A percentile compares a stretch with the other conserved stretches of the same genome.
Evolutionary conservation across 2,888 invertebrate species (phyloP).

Genomic region (Mellilla xanthometata): DNA sequence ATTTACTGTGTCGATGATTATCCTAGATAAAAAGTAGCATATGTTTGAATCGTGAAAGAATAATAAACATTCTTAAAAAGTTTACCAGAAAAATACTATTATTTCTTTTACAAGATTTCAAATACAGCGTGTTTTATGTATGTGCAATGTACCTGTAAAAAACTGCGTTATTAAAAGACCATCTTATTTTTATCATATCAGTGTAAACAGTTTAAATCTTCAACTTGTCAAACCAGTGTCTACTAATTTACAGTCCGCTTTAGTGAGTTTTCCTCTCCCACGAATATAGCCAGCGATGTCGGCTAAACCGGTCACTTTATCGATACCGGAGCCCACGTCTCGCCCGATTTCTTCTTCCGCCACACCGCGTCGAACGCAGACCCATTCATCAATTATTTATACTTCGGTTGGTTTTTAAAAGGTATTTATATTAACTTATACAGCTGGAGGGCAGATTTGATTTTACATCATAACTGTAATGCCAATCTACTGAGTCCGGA

Average conservation of each 20-base stretch:
- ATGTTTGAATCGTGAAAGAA: no score
- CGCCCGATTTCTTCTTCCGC: slow-evolving; percentile 66
- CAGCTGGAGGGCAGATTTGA: slow-evolving; percentile 17
- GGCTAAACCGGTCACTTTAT: slow-evolving; percentile 53
- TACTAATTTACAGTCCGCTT: slow-evolving; percentile 25
- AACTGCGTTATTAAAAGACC: no score
- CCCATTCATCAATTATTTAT: slow-evolving; percentile 67
- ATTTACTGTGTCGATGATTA: no score
- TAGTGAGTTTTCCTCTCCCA: slow-evolving; percentile 55
- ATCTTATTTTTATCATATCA: no score
- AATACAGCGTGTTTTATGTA: no score
- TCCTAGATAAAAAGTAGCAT: no score
- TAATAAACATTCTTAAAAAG: no score
- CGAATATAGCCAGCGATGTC: slow-evolving; percentile 48
- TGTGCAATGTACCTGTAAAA: no score
- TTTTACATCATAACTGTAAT: slow-evolving; percentile 51
- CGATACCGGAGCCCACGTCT: slow-evolving; percentile 52
- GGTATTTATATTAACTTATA: slow-evolving; percentile 42
- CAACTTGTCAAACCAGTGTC: not conserved
- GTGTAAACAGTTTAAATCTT: no score
- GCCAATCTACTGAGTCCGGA: slow-evolving; percentile 35
- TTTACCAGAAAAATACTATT: no score
- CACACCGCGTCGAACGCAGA: slow-evolving; percentile 46
- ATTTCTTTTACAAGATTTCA: no score
- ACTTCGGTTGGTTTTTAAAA: slow-evolving; percentile 52